Base-by-base conservation (phyloP, 2,797 vertebrate genomes). In the Enteromius afrohamiltoni region DNA sequence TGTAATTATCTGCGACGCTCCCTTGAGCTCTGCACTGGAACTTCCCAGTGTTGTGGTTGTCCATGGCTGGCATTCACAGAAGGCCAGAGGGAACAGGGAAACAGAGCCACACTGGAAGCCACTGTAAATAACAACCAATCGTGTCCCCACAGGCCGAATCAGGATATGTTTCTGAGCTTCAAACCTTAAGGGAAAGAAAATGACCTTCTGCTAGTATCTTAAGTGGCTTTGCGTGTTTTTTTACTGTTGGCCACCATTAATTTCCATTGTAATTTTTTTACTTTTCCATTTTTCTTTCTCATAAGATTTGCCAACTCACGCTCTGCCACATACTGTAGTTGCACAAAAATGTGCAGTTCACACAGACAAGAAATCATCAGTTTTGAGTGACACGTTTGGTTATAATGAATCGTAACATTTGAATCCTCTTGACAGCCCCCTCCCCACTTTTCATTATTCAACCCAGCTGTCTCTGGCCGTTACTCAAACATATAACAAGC, bases 1-100 rank as follows among this genome's bases (percentile, higher is more conserved):
- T 91, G 90, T 92, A 94, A 95, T 94, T 93, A 94, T 93, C 92
- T 87, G 31, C 26, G 26, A 90, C 82, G 82, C 79, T 92, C 91
- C 93, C 90, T 62, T 89, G 90, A 90, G 91, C 91, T 86, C 80
- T 13, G 88, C 90, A 92, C 88, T 88, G 58, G 42, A 92, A 87
- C 87, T 90, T 89, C 85, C 82, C 83, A 29, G 86, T 85, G 76
- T 90, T 90, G 84, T 49, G 49, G 71, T 74, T 29, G 79, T 82
- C 64, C 60, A 17, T 79, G 79, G 71, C 67, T 86, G 58, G 55
- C 68, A 70, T 75, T 83, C 81, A 79, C 40, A 76, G 69, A 83
- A 82, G 47, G 80, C 85, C 68, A 70, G 51, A 49, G 26, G 62
- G 74, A 83, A 77, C 51, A 70, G 17, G 64, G 49, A 51, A 58